These are phyloP conservation scores for Paguma larvata DNA, from an alignment of 2,797 vertebrate species.

Conservation along the genomic window DNA sequence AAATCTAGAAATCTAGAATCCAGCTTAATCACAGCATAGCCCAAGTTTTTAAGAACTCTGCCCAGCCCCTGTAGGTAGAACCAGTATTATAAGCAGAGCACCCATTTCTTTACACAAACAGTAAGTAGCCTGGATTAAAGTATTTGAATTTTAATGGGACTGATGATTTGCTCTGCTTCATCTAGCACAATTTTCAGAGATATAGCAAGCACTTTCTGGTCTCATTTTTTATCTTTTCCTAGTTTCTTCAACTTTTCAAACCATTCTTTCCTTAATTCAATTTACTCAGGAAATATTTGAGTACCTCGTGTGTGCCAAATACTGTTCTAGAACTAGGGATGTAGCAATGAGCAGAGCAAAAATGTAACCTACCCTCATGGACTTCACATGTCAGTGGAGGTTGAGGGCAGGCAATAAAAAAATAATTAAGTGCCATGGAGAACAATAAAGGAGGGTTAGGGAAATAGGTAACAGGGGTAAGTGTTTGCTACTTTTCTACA, in stretches of 20 bases:
- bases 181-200: constrained; percentile 23
- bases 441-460: not conserved
- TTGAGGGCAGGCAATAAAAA: not conserved
- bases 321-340: not conserved
- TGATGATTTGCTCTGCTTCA: not conserved
- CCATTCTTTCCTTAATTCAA: not conserved
- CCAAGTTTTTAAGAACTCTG: constrained; percentile 40
- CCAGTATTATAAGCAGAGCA: not conserved
- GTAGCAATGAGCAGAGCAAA: not conserved
- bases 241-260: constrained; percentile 5
- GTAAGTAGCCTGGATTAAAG: not conserved
- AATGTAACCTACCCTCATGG: not conserved
- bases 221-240: not conserved
- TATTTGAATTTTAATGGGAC: constrained; percentile 37
- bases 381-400: not conserved
- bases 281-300: not conserved
- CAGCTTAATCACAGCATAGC: not conserved
- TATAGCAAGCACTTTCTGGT: not conserved
- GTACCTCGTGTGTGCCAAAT: not conserved
- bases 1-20: constrained; percentile 26
- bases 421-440: not conserved
- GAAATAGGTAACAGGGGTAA: not conserved
- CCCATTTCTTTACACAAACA: constrained; percentile 4
- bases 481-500: not conserved
- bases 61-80: not conserved